These are phyloP conservation scores for Sylvilagus bachmani DNA, from an alignment of 2,113 vertebrate species.

Conservation along the genomic window DNA sequence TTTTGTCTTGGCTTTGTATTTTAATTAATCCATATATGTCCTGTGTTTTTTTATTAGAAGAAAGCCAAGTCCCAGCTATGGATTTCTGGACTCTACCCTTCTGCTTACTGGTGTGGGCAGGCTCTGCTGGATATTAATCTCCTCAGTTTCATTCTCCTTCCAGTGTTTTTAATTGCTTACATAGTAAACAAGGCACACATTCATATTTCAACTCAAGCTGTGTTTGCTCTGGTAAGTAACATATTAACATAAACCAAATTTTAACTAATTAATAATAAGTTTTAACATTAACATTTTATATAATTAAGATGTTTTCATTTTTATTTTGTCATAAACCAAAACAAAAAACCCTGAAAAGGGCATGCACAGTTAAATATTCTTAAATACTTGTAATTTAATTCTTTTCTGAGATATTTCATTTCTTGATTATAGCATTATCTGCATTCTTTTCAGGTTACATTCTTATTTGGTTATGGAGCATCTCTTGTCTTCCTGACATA, in stretches of 20 bases:
- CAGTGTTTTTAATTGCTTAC: conserved; percentile 77
- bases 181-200: rapidly evolving
- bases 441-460: conserved; percentile 83
- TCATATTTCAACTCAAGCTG: neutral
- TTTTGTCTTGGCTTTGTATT: neutral
- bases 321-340: neutral
- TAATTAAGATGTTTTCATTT: neutral
- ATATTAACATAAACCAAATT: neutral
- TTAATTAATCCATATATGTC: neutral
- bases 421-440: conserved; percentile 35
- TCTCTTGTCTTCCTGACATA: conserved; percentile 92
- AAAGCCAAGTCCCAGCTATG: conserved; percentile 91
- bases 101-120: conserved; percentile 94
- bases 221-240: conserved; percentile 69
- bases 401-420: neutral
- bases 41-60: conserved; percentile 84
- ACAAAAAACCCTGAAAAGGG: neutral
- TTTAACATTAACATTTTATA: neutral
- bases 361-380: neutral
- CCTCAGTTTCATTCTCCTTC: conserved; percentile 88
- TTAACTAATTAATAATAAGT: neutral
- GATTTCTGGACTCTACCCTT: conserved; percentile 92
- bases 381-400: neutral
- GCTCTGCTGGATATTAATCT: conserved; percentile 90
- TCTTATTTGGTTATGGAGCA: conserved; percentile 88